Conservation (phyloP, 2,888 invertebrate genomes). For the Archips xylosteana region DNA sequence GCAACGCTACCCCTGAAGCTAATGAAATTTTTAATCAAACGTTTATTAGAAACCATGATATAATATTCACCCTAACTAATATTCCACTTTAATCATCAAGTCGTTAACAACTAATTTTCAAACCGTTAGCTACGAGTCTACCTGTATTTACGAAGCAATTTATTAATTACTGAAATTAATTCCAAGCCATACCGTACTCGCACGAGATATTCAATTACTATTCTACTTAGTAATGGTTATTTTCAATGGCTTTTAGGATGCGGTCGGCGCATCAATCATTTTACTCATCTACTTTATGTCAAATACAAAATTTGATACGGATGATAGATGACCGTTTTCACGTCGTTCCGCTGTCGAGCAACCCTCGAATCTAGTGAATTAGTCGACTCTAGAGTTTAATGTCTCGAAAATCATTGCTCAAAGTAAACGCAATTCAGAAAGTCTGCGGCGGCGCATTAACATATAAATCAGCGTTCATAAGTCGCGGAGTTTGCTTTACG, state of each 20-base stretch:
- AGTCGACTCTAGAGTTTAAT: slow-evolving; percentile 40
- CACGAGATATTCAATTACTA: slow-evolving; percentile 60
- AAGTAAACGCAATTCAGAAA: slow-evolving; percentile 50
- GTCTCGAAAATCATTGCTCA: slow-evolving; percentile 44
- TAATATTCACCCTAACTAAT: slow-evolving; percentile 35
- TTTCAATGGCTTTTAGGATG: slow-evolving; percentile 62
- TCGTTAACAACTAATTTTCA: slow-evolving; percentile 40
- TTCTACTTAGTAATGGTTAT: slow-evolving; percentile 58
- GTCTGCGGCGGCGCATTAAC: slow-evolving; percentile 53
- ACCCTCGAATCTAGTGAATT: slow-evolving; percentile 50
- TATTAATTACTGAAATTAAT: slow-evolving; percentile 41
- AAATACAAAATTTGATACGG: slow-evolving; percentile 81
- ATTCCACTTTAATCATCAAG: slow-evolving; percentile 32
- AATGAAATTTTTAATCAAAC: slow-evolving; percentile 29
- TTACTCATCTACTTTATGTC: slow-evolving; percentile 81
- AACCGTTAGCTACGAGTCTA: slow-evolving; percentile 35
- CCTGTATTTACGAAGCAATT: slow-evolving; percentile 42
- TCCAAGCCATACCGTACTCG: slow-evolving; percentile 24
- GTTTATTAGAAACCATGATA: slow-evolving; percentile 3
- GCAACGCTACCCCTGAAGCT: neutral
- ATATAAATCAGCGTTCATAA: slow-evolving; percentile 71
- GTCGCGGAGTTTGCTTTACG: slow-evolving; percentile 67
- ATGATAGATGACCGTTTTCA: slow-evolving; percentile 75
- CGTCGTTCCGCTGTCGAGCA: slow-evolving; percentile 52
- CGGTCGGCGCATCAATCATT: slow-evolving; percentile 79